Percentiles rank a stretch among this genome's conserved stretches.
Evolutionary conservation across 1,140 invertebrate species (phyloP).

Genomic region (Achatina immaculata): DNA sequence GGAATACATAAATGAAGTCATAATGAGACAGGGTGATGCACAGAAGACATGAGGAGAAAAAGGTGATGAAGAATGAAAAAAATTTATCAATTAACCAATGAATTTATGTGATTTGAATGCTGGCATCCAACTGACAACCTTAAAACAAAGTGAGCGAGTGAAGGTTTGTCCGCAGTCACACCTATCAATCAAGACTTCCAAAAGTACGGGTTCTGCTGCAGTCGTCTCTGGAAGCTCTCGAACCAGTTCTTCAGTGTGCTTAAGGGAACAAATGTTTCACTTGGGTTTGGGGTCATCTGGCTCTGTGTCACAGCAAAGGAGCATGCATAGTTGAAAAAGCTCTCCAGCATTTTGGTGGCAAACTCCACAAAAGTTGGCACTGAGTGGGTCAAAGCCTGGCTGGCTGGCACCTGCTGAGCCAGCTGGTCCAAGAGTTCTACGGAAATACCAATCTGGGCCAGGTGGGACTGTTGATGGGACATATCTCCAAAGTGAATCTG

Average conservation of each 20-base stretch:
- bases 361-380: slow-evolving; percentile 84
- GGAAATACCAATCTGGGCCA: slow-evolving; percentile 95
- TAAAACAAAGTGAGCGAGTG: too few species aligned
- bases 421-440: slow-evolving; percentile 83
- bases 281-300: slow-evolving; percentile 81
- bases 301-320: slow-evolving; percentile 87
- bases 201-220: slow-evolving; percentile 94
- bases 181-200: slow-evolving; percentile 84
- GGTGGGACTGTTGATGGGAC: slow-evolving; percentile 79
- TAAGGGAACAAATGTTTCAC: slow-evolving; percentile 87
- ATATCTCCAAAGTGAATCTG: slow-evolving; percentile 69
- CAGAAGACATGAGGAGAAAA: too few species aligned
- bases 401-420: slow-evolving; percentile 71
- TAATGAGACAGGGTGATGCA: too few species aligned
- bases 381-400: slow-evolving; percentile 69
- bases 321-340: slow-evolving; percentile 90
- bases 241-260: slow-evolving; percentile 93
- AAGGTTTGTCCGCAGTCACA: too few species aligned
- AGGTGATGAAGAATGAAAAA: too few species aligned
- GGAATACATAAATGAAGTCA: too few species aligned
- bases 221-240: slow-evolving; percentile 87
- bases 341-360: slow-evolving; percentile 92
- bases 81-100: too few species aligned
- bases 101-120: too few species aligned
- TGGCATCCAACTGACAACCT: too few species aligned